phyloP scores from a whole-genome alignment of 2,113 vertebrate genomes.

The Tychaedon coryphoeus region DNA sequence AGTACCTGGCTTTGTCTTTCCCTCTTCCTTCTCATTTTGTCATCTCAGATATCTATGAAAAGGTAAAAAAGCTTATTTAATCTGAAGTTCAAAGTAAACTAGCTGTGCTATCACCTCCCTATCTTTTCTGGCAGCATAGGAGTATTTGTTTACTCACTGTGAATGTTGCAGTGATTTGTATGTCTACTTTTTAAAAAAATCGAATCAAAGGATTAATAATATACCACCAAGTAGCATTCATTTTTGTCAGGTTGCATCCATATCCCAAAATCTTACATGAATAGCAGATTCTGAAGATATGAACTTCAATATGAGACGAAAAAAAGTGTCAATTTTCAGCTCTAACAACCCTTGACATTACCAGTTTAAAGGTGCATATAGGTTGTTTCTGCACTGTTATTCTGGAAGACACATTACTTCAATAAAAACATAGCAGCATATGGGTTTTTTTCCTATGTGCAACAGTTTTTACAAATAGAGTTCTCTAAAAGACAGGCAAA shows the following conservation, averaged over 20 bases:
- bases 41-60: neutral
- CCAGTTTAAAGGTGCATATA: neutral
- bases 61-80: neutral
- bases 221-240: neutral
- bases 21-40: neutral
- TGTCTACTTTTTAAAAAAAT: neutral
- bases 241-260: neutral
- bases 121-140: neutral
- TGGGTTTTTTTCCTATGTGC: neutral
- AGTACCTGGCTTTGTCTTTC: neutral
- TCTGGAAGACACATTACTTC: neutral
- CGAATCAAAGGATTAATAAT: neutral
- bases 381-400: neutral
- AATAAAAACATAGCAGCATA: neutral
- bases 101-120: neutral
- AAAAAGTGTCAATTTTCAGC: neutral
- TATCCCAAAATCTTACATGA: neutral
- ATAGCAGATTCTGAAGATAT: neutral
- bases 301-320: neutral
- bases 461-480: neutral
- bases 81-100: conserved; percentile 23
- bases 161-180: neutral
- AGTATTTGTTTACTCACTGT: conserved; percentile 21
- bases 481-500: neutral
- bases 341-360: neutral